Percentiles rank a stretch among this genome's conserved stretches.
Conservation (phyloP, 2,113 vertebrate genomes). For the Serinus canaria region DNA sequence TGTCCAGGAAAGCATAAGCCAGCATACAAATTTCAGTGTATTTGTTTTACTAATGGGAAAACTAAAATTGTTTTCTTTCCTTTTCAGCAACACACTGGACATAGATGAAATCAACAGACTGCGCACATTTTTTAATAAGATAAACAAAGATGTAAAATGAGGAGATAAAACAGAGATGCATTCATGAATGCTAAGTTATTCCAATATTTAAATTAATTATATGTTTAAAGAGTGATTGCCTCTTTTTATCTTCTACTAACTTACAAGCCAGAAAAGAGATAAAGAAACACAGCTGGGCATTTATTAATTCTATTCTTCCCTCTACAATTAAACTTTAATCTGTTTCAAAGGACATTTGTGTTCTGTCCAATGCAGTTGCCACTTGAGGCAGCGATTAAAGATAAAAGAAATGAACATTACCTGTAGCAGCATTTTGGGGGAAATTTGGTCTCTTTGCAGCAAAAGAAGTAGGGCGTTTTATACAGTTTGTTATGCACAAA, state of each 20-base stretch:
- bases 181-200: conserved; percentile 50
- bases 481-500: background rate
- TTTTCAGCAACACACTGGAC: background rate
- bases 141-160: conserved; percentile 31
- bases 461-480: background rate
- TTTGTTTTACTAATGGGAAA: background rate
- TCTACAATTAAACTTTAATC: conserved; percentile 33
- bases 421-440: background rate
- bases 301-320: conserved; percentile 49
- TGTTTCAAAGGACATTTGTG: conserved; percentile 39
- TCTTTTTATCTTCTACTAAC: conserved; percentile 54
- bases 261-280: conserved; percentile 34
- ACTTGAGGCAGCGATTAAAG: background rate
- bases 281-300: conserved; percentile 43
- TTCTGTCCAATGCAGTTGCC: background rate
- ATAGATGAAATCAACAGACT: background rate
- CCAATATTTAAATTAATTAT: conserved; percentile 64
- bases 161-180: conserved; percentile 5
- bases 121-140: background rate
- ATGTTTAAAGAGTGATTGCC: conserved; percentile 35
- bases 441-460: background rate
- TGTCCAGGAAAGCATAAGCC: background rate
- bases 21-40: background rate
- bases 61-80: background rate
- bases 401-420: background rate